Evolutionary conservation across 2,797 vertebrate genomes (phyloP), one percentile per base, ranked within the genome.

Genomic region (Gallinago nigripennis): DNA sequence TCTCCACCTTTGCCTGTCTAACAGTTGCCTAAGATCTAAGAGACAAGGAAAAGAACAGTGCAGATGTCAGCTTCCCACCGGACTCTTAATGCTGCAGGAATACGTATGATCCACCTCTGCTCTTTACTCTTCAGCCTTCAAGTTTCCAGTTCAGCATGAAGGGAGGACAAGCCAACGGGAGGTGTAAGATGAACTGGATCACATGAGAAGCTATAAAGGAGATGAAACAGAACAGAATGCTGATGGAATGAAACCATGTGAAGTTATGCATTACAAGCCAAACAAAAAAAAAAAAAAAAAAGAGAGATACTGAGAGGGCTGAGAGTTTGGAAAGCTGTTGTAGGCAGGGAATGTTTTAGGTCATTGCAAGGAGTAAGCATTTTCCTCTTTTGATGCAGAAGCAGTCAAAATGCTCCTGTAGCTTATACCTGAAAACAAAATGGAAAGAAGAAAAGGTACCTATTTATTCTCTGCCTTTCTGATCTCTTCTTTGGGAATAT

Each of bases 181-280:
- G 27, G 16, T 8, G 2, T 43, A 61, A 54, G 15, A 45, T 24
- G 37, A 72, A 68, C 10, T 12, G 2, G 25, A 31, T 56, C 72
- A 45, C 21, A 72, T 4, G 41, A 27, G 68, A 57, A 66, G 7
- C 37, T 66, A 11, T 10, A 30, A 35, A 72, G 28, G 28, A 90
- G 12, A 21, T 33, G 35, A 63, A 87, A 45, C 0, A 2, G 14
- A 79, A 23, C 7, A 56, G 24, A 43, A 35, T 6, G n/a, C 12
- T 61, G n/a, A 30, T 33, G 61, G 65, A 78, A 83, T 4, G 5
- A 70, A 31, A 43, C 16, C 21, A 46, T 0, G 0, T 3, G 1
- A 83, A 72, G 28, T 72, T 31, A 56, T 8, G 31, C 18, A 31
- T 69, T 46, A 56, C 3, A 83, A 82, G 31, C 31, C 13, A 39